These are phyloP conservation scores for Uromys caudimaculatus DNA, from an alignment of 2,797 vertebrate genomes.

Conservation along the genomic window DNA sequence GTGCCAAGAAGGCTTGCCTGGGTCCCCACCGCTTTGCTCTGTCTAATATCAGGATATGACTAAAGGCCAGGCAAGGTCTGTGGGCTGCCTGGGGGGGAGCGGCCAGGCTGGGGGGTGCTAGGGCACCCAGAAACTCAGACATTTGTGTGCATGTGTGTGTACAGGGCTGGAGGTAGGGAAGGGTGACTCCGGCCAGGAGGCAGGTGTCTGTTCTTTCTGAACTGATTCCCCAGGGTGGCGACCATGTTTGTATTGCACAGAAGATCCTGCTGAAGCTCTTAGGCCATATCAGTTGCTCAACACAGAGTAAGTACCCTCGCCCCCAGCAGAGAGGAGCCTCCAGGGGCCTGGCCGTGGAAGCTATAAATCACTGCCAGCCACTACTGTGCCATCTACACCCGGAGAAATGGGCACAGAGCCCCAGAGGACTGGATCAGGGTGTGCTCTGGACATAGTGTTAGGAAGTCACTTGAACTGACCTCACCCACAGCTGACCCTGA, in stretches of 20 bases:
- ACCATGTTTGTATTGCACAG: neutral
- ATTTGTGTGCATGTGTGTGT: accelerated
- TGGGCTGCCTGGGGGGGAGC: neutral
- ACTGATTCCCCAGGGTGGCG: accelerated
- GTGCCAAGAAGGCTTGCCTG: neutral
- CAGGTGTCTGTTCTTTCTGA: neutral
- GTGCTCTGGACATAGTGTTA: neutral
- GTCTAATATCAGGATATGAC: conserved; percentile 61
- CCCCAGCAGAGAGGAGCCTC: neutral
- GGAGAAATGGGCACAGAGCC: neutral
- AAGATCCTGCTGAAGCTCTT: neutral
- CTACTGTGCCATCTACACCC: neutral
- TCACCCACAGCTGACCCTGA: neutral
- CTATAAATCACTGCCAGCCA: neutral
- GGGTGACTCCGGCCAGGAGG: neutral
- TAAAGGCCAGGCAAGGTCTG: neutral
- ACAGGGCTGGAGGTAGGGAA: accelerated
- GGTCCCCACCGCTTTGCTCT: neutral
- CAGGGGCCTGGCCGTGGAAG: neutral
- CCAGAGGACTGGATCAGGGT: neutral
- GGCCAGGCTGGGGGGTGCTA: neutral
- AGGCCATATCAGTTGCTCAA: neutral
- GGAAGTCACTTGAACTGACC: neutral
- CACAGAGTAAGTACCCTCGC: neutral
- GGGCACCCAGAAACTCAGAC: neutral